phyloP scores from a whole-genome alignment of 2,113 vertebrate species.

The Coryphaenoides rupestris region DNA sequence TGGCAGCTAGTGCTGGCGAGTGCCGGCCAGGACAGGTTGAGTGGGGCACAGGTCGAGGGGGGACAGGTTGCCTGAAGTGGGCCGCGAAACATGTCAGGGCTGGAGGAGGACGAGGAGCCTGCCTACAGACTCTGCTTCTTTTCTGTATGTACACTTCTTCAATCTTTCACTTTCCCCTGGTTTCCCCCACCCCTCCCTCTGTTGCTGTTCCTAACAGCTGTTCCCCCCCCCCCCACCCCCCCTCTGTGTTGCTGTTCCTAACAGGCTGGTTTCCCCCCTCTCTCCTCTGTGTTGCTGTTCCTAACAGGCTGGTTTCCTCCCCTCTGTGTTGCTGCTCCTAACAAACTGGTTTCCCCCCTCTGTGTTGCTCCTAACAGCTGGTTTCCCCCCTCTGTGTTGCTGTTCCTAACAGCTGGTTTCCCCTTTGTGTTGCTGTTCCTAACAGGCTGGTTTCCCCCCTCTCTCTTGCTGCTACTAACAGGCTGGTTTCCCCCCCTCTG shows the following conservation, averaged over 20 bases:
- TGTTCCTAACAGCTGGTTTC: neutral
- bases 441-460: neutral
- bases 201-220: too few relatives aligned
- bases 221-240: constrained; percentile 14
- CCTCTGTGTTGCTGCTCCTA: constrained; percentile 27
- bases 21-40: too few relatives aligned
- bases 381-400: too few relatives aligned
- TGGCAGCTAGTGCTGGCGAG: too few relatives aligned
- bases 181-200: too few relatives aligned
- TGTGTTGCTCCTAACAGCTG: too few relatives aligned
- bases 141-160: constrained; percentile 75
- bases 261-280: too few relatives aligned
- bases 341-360: too few relatives aligned
- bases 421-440: neutral
- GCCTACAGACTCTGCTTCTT: constrained; percentile 76
- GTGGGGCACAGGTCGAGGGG: too few relatives aligned
- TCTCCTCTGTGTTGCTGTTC: too few relatives aligned
- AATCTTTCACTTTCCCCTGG: constrained; percentile 33
- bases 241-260: constrained; percentile 27
- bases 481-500: too few relatives aligned
- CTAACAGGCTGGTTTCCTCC: constrained; percentile 20
- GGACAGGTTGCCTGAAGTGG: constrained; percentile 64
- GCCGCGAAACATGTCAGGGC: constrained; percentile 68
- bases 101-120: constrained; percentile 69
- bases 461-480: constrained; percentile 30